A percentile compares a stretch with the other conserved stretches of the same genome.
Conservation (phyloP, 2,888 invertebrate species). For the Steinernema hermaphroditum region DNA sequence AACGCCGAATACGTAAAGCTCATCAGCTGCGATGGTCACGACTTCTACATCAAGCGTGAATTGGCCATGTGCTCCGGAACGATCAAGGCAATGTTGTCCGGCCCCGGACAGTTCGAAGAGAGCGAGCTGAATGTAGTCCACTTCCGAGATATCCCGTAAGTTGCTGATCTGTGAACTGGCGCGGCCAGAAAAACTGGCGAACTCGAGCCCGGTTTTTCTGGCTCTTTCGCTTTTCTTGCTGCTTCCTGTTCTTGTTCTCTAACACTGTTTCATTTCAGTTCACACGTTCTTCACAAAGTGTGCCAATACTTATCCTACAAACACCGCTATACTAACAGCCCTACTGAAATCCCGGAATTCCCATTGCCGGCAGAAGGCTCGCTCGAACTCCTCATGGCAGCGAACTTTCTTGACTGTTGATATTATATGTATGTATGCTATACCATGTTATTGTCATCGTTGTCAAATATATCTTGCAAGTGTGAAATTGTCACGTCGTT, state of each 20-base stretch:
- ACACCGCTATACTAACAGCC: slow-evolving; percentile 73
- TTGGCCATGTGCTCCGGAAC: slow-evolving; percentile 85
- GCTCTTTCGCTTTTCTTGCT: too few species aligned
- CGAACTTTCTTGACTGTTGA: slow-evolving; percentile 97
- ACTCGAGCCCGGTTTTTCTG: too few species aligned
- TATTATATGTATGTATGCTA: neutral
- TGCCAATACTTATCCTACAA: slow-evolving; percentile 99
- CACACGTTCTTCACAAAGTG: slow-evolving; percentile 96
- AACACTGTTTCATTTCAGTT: slow-evolving; percentile 69
- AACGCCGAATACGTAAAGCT: slow-evolving; percentile 98
- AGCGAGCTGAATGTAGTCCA: slow-evolving; percentile 99
- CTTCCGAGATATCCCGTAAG: slow-evolving; percentile 96
- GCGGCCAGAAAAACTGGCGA: too few species aligned
- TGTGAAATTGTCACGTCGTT: neutral
- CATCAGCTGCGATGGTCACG: slow-evolving; percentile 94
- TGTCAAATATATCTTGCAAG: neutral
- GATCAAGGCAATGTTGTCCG: slow-evolving; percentile 64
- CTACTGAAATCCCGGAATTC: slow-evolving; percentile 99
- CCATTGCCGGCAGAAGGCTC: slow-evolving; percentile 98
- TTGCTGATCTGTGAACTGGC: too few species aligned
- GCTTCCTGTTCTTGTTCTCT: neutral
- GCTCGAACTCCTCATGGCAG: slow-evolving; percentile 92
- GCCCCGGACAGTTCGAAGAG: slow-evolving; percentile 86
- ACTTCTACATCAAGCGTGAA: slow-evolving; percentile 89
- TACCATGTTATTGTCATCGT: neutral